Base-by-base conservation (phyloP, 2,113 vertebrate genomes). In the Lethenteron reissneri region DNA sequence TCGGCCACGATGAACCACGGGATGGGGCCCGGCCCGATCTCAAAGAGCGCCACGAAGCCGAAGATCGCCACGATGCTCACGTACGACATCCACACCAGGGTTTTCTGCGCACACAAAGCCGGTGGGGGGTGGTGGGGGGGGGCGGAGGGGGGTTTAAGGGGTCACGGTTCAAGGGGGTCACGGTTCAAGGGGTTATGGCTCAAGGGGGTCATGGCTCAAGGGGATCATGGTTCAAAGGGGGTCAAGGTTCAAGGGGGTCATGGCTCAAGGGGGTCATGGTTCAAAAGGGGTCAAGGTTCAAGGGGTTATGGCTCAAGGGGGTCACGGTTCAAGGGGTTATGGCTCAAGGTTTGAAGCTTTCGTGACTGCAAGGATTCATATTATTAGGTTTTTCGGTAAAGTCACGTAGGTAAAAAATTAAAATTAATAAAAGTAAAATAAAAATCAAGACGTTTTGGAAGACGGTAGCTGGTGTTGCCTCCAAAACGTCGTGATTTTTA, bases 1-100 rank as follows among this genome's bases (percentile, higher is more conserved):
- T 92, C 89, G 0, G 89, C 88, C 69, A 90, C 88, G 7, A 90
- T 87, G 80, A 92, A 92, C 89, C 89, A 92, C 4, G 88, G 89
- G 58, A 92, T 92, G 59, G 89, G 89, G 25, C 89, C 89, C 0
- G 89, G 89, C 2, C 89, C 89, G 3, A 92, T 78, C 74, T 92
- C 89, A 58, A 92, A 92, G 81, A 92, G 90, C 2, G 84, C 89
- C 75, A 92, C 89, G 13, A 92, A 92, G 70, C 87, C 86, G 25
- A 87, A 91, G 76, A 91, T 87, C 72, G 87, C 76, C 71, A 89
- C 78, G 76, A 88, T 88, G 79, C 86, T 83, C 73, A 88, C 72
- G 71, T 87, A 87, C 78, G 83, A 89, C 82, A 90, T 88, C 77
- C 78, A 80, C 1, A 85, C 81, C 62, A 89, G 76, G 0, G 73